phyloP scores from a whole-genome alignment of 64 coral and sea anemone species.

The Pocillopora verrucosa region DNA sequence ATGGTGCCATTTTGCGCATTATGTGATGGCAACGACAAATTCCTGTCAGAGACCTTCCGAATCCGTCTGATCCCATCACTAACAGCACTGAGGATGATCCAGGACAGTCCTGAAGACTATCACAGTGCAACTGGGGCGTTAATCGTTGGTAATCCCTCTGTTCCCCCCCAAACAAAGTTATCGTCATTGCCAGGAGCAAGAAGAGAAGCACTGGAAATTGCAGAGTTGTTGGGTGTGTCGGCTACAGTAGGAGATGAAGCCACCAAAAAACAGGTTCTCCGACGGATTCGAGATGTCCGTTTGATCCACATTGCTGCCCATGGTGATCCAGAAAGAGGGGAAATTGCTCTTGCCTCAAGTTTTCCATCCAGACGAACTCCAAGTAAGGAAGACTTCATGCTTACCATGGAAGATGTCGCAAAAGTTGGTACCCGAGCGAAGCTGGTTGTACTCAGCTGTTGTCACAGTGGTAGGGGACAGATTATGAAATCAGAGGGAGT shows the following conservation, averaged over 20 bases:
- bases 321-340: neutral
- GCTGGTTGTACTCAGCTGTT: constrained; percentile 4
- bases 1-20: constrained; percentile 17
- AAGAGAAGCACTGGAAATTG: too few species aligned
- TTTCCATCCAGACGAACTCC: too few species aligned
- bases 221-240: too few species aligned
- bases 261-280: too few species aligned
- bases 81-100: constrained; percentile 3
- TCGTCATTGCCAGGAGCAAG: too few species aligned
- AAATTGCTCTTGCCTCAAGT: too few species aligned
- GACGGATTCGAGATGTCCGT: neutral
- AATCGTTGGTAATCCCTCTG: too few species aligned
- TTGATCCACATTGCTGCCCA: constrained; percentile 38
- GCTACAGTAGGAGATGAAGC: too few species aligned
- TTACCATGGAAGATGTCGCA: neutral
- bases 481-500: constrained; percentile 10
- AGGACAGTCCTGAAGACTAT: too few species aligned
- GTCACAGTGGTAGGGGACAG: neutral
- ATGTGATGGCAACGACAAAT: neutral
- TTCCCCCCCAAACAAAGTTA: too few species aligned
- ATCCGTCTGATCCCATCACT: constrained; percentile 22
- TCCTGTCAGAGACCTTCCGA: neutral
- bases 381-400: too few species aligned
- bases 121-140: too few species aligned
- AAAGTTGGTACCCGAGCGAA: neutral